Evolutionary conservation across 1,140 invertebrate species (phyloP).

Genomic region (Drosophila yakuba): DNA sequence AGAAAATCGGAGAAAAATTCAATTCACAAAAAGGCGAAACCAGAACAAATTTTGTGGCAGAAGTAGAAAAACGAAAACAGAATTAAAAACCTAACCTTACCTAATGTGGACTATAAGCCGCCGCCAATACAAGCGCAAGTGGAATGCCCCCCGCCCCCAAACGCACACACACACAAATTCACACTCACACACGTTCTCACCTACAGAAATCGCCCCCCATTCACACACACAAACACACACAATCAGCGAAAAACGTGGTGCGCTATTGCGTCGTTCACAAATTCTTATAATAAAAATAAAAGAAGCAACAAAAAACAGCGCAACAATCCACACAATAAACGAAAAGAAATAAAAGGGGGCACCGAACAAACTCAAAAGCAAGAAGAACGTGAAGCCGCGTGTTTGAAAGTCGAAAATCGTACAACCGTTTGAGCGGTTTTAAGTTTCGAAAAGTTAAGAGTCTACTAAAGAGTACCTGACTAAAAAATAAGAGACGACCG

Average conservation of each 20-base stretch:
- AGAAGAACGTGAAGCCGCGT: conserved; percentile 9
- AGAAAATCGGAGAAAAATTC: conserved; percentile 4
- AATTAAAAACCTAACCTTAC: conserved; percentile 83
- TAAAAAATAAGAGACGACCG: conserved; percentile 9
- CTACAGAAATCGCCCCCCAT: conserved; percentile 3
- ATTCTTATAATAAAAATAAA: conserved; percentile 43
- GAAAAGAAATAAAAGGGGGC: conserved; percentile 1
- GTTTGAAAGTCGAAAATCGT: conserved; percentile 1
- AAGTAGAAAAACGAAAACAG: conserved; percentile 67
- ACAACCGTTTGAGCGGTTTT: conserved; percentile 19
- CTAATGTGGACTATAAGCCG: conserved; percentile 74
- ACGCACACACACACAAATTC: not conserved
- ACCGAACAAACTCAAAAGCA: not conserved
- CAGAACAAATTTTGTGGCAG: conserved; percentile 44
- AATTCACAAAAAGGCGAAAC: conserved; percentile 32
- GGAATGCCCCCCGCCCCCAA: conserved; percentile 5
- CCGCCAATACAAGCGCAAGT: conserved; percentile 18
- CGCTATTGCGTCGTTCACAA: conserved; percentile 72
- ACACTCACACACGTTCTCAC: conserved; percentile 1
- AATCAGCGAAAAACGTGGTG: conserved; percentile 66
- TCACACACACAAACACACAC: conserved; percentile 18
- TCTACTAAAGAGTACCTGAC: conserved; percentile 11
- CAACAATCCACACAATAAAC: conserved; percentile 20
- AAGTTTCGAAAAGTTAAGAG: conserved; percentile 16
- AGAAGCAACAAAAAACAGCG: conserved; percentile 17